Base-by-base conservation (phyloP, 2,113 vertebrate genomes). In the Malurus cyaneus region DNA sequence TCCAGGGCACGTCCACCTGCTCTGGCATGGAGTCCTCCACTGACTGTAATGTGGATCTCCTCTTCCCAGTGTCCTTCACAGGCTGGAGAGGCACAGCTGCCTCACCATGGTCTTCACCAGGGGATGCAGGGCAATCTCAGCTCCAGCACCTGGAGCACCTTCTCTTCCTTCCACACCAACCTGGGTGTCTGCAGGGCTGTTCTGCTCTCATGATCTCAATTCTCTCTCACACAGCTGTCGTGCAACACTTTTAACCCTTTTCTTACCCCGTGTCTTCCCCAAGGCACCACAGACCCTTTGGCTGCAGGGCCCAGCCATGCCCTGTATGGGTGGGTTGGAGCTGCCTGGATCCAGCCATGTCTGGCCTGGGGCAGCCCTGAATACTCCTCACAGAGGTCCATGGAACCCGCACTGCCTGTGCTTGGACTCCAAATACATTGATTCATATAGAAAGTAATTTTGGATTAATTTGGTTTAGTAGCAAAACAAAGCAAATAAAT, bases 361-460 rank as follows among this genome's bases (percentile, higher is more conserved):
- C 34, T 0, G 0, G 21, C 41, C 8, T 0, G 1, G 19, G 14
- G 8, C 52, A 80, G n/a, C 9, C 31, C 42, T 5, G 1, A 8
- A 25, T 6, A 8, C 11, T 60, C 12, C 34, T 64, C 57, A 71
- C 8, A 61, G 41, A 26, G n/a, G 11, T 16, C 12, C 12, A 41
- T 54, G 18, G 15, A 44, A 18, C 8, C 21, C 23, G 11, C 4
- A 0, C 17, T 36, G 12, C 11, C 5, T 69, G 4, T 13, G 25
- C 14, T 17, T 44, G 21, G 18, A 62, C 52, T 81, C 14, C 3
- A 3, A 79, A 53, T 31, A 46, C 11, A 29, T n/a, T 8, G 36
- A 69, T 46, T 86, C 11, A 19, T 41, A 53, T 2, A 72, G 28
- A 87, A 79, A 80, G 8, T 4, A 56, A 49, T 28, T 81, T 52